Evolutionary conservation across 2,797 vertebrate species (phyloP).

Genomic region (Borostomias antarcticus): DNA sequence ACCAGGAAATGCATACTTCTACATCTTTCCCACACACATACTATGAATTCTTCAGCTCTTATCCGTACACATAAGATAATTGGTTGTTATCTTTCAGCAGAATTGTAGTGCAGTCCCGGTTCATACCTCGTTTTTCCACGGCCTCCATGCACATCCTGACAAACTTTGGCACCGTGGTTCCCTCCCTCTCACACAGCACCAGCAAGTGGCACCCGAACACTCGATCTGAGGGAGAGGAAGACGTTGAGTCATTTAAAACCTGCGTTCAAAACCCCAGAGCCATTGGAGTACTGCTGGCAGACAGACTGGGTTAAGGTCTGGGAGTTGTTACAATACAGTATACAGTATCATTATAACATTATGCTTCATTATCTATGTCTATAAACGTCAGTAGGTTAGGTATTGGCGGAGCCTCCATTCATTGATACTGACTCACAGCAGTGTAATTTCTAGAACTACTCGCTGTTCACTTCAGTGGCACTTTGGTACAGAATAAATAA

Average conservation of each 20-base stretch:
- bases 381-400: slow-evolving; percentile 3
- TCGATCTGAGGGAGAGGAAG: slow-evolving; percentile 79
- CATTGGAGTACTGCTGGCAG: background rate
- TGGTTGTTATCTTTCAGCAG: background rate
- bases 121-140: slow-evolving; percentile 87
- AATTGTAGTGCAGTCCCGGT: background rate
- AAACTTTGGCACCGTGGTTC: slow-evolving; percentile 85
- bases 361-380: background rate
- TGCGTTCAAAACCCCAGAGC: background rate
- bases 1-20: slow-evolving; percentile 9
- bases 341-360: background rate
- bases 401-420: background rate
- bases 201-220: slow-evolving; percentile 90
- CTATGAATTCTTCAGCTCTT: slow-evolving; percentile 1
- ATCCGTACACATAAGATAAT: slow-evolving; percentile 11
- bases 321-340: background rate
- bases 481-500: slow-evolving; percentile 12
- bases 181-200: slow-evolving; percentile 86
- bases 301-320: background rate
- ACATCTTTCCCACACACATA: slow-evolving; percentile 22
- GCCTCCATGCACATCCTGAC: slow-evolving; percentile 85
- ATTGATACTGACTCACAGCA: slow-evolving; percentile 10
- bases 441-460: background rate
- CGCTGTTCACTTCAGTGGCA: background rate
- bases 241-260: background rate